phyloP scores from a whole-genome alignment of 2,888 invertebrate species.

The Pollenia griseotomentosa region DNA sequence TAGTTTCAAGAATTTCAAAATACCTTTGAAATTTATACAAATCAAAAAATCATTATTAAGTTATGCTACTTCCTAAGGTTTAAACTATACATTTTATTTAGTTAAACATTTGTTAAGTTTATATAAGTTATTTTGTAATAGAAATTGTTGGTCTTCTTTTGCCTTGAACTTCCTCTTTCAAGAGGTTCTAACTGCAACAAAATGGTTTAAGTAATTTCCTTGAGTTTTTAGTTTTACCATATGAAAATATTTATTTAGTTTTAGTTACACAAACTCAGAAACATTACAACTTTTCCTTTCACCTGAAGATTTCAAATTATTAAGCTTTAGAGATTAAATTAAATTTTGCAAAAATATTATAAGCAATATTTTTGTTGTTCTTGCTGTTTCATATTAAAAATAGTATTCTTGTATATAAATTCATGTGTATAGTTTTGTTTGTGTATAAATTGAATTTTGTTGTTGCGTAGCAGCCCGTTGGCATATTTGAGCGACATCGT shows the following conservation, averaged over 20 bases:
- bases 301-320: conserved; percentile 4
- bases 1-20: too few relatives aligned
- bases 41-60: too few relatives aligned
- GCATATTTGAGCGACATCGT: too few relatives aligned
- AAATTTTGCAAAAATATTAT: not conserved
- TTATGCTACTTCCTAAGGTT: too few relatives aligned
- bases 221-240: not conserved
- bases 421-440: not conserved
- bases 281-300: not conserved
- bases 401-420: not conserved
- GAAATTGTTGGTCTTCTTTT: not conserved
- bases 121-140: too few relatives aligned
- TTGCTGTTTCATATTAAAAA: too few relatives aligned
- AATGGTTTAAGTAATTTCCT: conserved; percentile 26
- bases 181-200: not conserved
- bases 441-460: not conserved
- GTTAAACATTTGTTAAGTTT: too few relatives aligned
- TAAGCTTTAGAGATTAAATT: not conserved
- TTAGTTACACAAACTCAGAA: not conserved
- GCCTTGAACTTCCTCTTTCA: not conserved
- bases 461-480: not conserved
- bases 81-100: too few relatives aligned
- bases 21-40: too few relatives aligned
- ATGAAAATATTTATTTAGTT: not conserved
- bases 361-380: not conserved